Percentiles rank a stretch among this genome's conserved stretches.
These are phyloP conservation scores for Chiroxiphia lanceolata DNA, from an alignment of 2,797 vertebrate species.

Conservation along the genomic window DNA sequence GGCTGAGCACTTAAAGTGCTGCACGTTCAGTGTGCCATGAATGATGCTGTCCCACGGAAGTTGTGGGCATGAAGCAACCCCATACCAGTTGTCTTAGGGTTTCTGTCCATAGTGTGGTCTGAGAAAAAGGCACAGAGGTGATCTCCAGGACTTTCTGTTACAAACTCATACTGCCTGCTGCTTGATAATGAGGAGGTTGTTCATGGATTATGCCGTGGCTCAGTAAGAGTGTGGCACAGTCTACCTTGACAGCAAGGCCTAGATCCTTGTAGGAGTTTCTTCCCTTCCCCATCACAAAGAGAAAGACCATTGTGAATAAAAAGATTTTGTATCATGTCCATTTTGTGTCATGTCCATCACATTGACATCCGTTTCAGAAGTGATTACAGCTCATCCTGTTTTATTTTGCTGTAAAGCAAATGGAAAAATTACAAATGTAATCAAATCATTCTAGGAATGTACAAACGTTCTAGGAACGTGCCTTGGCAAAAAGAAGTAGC, in stretches of 20 bases:
- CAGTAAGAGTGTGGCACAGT: not conserved
- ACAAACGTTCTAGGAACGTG: no score
- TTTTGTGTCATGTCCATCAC: not conserved
- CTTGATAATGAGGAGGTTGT: not conserved
- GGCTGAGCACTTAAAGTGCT: not conserved
- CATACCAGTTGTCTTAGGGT: not conserved
- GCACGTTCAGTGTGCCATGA: not conserved
- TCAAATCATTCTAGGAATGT: accelerated
- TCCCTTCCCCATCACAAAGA: not conserved
- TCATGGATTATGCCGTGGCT: not conserved
- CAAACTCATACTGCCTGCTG: not conserved
- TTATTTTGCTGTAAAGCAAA: not conserved
- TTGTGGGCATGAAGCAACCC: not conserved
- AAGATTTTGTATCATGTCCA: not conserved
- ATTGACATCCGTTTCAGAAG: not conserved
- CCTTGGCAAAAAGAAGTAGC: not conserved
- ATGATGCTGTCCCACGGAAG: not conserved
- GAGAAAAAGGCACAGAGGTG: not conserved
- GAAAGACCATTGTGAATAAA: not conserved
- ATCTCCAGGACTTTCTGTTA: not conserved
- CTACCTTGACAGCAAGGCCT: not conserved
- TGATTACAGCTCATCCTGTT: not conserved
- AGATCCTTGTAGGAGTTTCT: not conserved
- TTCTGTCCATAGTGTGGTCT: not conserved
- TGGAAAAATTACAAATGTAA: not conserved